Base-by-base conservation (phyloP, 2,113 vertebrate genomes). In the Sylvietta virens region DNA sequence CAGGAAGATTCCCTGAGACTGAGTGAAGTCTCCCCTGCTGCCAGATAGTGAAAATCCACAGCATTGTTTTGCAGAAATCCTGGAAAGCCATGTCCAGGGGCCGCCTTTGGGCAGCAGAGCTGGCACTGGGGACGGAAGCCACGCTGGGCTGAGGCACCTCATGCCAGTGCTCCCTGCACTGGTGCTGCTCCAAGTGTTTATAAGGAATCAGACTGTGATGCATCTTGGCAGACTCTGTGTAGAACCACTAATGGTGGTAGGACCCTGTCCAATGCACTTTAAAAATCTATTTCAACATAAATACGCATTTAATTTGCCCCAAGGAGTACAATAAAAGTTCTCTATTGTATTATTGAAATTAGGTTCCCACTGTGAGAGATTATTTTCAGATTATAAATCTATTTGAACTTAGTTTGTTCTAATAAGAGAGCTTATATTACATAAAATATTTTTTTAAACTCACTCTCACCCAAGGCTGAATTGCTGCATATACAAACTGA, bases 131-230 rank as follows among this genome's bases (percentile, higher is more conserved):
- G 30, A 62, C 10, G 17, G 35, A 40, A n/a, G 10, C 21, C 65
- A 33, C 0, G 0, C 31, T 15, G 13, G 31, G 42, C 47, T 76
- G n/a, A 58, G 64, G n/a, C 39, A 53, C 15, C 14, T 28, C 1
- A 7, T 35, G n/a, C 18, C 39, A 66, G 1, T 1, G 21, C 35
- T 60, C 13, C 30, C 3, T 13, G 39, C 22, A 30, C 2, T n/a
- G 26, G 8, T 22, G 4, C 12, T 35, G 22, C 42, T 35, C 73
- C 53, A 58, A 44, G 24, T 9, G 6, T 45, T 45, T 10, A 1
- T 4, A 57, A 56, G 42, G 42, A 76, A 80, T 40, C 48, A n/a
- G 30, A 16, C 14, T 30, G 16, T 18, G 33, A 72, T 24, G 28
- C 12, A 11, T 11, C 37, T 47, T 61, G 62, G 42, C 54, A 69